These are phyloP conservation scores for Dendrophyllia cribrosa DNA, from an alignment of 64 coral and sea anemone genomes.

Conservation along the genomic window DNA sequence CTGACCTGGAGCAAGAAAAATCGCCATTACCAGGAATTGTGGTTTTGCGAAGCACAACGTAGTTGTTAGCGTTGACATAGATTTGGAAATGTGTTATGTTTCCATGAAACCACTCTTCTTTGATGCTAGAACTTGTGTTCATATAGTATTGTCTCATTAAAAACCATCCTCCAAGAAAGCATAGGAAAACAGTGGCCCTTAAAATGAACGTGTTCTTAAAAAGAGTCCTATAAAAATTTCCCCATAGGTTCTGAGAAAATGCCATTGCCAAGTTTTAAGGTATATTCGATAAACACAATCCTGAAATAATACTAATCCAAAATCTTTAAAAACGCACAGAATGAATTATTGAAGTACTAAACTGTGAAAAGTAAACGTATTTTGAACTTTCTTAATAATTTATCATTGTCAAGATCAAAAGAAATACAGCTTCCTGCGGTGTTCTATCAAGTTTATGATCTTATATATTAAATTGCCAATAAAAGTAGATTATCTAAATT, in stretches of 20 bases:
- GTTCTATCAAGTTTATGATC: no score
- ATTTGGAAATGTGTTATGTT: not conserved
- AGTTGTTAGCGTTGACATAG: no score
- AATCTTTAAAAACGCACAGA: no score
- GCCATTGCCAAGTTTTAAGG: not conserved
- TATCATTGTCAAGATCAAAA: no score
- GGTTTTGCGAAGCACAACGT: constrained; percentile 13
- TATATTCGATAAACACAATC: not conserved
- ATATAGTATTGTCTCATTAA: not conserved
- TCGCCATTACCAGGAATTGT: constrained; percentile 42
- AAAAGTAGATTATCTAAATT: no score
- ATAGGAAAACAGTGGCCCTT: constrained; percentile 2
- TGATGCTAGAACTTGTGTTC: not conserved
- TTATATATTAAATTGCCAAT: no score
- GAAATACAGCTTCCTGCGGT: no score
- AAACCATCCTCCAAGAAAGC: not conserved
- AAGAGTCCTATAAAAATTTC: not conserved
- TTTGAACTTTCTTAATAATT: no score
- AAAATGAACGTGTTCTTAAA: not conserved
- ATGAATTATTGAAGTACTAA: no score
- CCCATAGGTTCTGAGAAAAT: not conserved
- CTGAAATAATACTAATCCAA: no score
- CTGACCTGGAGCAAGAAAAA: constrained; percentile 55
- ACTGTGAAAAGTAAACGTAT: no score
- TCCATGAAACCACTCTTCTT: constrained; percentile 64